phyloP scores from a whole-genome alignment of 2,797 vertebrate genomes.

The Halcyon smyrnensis region DNA sequence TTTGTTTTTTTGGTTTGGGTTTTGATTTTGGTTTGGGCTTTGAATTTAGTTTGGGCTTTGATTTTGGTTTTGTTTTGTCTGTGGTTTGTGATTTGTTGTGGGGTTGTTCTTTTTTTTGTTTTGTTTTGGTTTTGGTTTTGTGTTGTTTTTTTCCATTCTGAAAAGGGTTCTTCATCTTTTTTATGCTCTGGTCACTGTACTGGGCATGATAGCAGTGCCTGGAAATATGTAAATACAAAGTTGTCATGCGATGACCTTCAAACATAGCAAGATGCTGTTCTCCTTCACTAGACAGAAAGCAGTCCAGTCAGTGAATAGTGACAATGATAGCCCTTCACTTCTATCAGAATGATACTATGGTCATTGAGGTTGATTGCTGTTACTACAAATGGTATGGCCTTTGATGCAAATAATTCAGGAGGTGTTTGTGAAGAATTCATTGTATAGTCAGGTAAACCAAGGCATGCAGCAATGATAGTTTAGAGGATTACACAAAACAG shows the following conservation, averaged over 20 bases:
- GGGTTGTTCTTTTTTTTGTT: background rate
- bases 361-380: background rate
- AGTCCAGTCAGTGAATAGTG: background rate
- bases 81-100: background rate
- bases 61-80: too few relatives aligned
- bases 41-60: too few relatives aligned
- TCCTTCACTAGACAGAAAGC: background rate
- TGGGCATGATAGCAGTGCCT: background rate
- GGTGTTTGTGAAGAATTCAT: background rate
- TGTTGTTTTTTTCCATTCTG: background rate
- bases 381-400: background rate
- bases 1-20: background rate
- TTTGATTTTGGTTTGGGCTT: too few relatives aligned
- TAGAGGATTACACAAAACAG: background rate
- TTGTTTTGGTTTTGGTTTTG: too few relatives aligned
- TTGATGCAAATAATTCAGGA: background rate
- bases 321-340: background rate
- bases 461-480: fast-evolving
- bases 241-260: background rate
- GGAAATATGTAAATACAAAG: background rate
- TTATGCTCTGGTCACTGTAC: background rate
- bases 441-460: background rate
- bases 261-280: background rate
- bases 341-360: background rate
- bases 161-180: background rate